Base-by-base conservation (phyloP, 2,888 invertebrate species). In the Melolontha melolontha region DNA sequence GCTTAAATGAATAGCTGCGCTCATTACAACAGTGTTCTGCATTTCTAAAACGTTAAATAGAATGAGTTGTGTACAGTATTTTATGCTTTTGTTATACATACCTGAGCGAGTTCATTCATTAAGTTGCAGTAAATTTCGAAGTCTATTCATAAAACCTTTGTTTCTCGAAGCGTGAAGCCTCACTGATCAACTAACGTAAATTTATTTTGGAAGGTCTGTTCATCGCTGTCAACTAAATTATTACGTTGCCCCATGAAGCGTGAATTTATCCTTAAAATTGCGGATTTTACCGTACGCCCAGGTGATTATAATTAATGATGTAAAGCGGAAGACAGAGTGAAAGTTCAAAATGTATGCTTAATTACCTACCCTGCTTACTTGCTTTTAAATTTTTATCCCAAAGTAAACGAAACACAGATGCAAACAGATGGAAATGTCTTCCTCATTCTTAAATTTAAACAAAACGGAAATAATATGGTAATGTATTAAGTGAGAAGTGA, bases 171-270 rank as follows among this genome's bases (percentile, higher is more conserved):
- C 51, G 51, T 52, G 34, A 52, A 34, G 51, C 34, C 34, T 52
- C 34, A 52, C 29, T 52, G 29, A 52, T 52, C 51, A 52, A 34
- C 34, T 1, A 27, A 14, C 14, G 17, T 7, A 52, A 52, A 52
- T 52, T 52, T 29, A 34, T 52, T 52, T 52, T 52, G 14, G 51
- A 29, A 49, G 49, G 49, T 49, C 49, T 49, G 29, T 14, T 52
- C 29, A 12, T 51, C 50, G 50, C n/a, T 52, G 51, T 29, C 29
- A 16, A 17, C 16, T 17, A 8, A 16, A 52, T 29, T 52, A 52
- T 52, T 52, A 14, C 29, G 51, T 34, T 29, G 34, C 51, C 27
- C 12, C 34, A 12, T 34, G 29, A 29, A 52, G 51, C 51, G 29
- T 29, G 12, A 52, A 34, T 34, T 52, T 29, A 52, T 34, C 29